A percentile compares a stretch with the other conserved stretches of the same genome.
These are phyloP conservation scores for Ischnus inquisitorius DNA, from an alignment of 2,888 invertebrate species.

Conservation along the genomic window DNA sequence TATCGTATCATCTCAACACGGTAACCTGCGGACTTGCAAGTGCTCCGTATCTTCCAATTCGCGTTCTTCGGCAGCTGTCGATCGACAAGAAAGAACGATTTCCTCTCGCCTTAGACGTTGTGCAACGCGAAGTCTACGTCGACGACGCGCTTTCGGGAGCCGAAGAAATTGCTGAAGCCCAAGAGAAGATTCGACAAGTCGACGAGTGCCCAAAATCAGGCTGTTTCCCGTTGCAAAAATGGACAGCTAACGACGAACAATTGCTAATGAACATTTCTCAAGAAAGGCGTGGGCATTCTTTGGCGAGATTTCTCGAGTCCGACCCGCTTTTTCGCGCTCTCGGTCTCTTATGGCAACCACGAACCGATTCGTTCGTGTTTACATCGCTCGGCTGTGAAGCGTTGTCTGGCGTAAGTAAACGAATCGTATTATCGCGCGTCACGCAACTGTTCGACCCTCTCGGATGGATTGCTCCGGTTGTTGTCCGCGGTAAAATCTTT, in stretches of 20 bases:
- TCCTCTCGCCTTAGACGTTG: slow-evolving; percentile 12
- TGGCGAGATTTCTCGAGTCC: not conserved
- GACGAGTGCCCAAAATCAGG: slow-evolving; percentile 25
- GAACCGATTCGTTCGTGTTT: not conserved
- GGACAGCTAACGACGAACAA: slow-evolving; percentile 38
- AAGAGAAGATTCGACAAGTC: not conserved
- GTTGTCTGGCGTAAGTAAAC: not conserved
- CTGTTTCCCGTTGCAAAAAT: slow-evolving; percentile 47
- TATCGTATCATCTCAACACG: slow-evolving; percentile 11
- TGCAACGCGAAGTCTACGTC: not conserved
- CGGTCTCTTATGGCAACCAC: slow-evolving; percentile 19
- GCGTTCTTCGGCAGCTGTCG: slow-evolving; percentile 36
- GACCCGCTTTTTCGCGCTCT: slow-evolving; percentile 35
- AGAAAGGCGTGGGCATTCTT: not conserved
- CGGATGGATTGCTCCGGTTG: slow-evolving; percentile 51
- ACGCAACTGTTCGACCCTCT: slow-evolving; percentile 61
- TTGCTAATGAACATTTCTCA: slow-evolving; percentile 3
- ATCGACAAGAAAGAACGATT: slow-evolving; percentile 10
- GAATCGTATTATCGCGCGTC: slow-evolving; percentile 28
- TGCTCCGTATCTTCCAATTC: not conserved
- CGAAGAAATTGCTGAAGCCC: slow-evolving; percentile 3
- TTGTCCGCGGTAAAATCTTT: slow-evolving; percentile 31
- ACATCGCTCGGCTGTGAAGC: not conserved
- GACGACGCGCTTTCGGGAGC: slow-evolving; percentile 7
- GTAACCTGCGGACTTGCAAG: not conserved